Conservation (phyloP, 2,113 vertebrate genomes). For the Trichechus manatus region DNA sequence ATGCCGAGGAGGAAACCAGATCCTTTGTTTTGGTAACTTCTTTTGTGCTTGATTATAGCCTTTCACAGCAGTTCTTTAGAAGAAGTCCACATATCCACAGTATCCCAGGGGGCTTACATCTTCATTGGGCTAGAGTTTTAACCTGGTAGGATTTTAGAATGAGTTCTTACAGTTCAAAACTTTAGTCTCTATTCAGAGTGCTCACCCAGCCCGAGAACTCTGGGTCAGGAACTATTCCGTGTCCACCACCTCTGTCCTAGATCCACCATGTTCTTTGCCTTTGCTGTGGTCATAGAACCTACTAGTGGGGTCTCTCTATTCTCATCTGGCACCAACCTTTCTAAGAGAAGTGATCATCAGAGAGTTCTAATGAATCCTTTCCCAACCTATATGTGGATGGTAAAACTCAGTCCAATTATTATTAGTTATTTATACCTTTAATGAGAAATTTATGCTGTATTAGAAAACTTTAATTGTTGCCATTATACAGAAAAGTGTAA, state of each 20-base stretch:
- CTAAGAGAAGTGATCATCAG: background rate
- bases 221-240: background rate
- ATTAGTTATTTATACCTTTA: background rate
- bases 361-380: background rate
- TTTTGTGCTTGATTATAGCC: background rate
- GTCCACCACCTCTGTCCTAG: background rate
- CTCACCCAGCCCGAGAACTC: background rate
- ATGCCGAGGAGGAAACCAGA: background rate
- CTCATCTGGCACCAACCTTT: background rate
- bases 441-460: background rate
- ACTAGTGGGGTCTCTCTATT: background rate
- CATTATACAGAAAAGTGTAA: background rate
- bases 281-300: background rate
- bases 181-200: background rate
- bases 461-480: background rate
- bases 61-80: background rate
- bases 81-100: background rate
- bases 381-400: no score
- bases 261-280: background rate
- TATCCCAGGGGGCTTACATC: background rate
- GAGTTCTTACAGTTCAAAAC: background rate
- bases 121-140: background rate
- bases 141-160: background rate
- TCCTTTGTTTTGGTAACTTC: background rate
- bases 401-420: background rate